Evolutionary conservation across 2,888 invertebrate genomes (phyloP).

Genomic region (Spodoptera exigua): DNA sequence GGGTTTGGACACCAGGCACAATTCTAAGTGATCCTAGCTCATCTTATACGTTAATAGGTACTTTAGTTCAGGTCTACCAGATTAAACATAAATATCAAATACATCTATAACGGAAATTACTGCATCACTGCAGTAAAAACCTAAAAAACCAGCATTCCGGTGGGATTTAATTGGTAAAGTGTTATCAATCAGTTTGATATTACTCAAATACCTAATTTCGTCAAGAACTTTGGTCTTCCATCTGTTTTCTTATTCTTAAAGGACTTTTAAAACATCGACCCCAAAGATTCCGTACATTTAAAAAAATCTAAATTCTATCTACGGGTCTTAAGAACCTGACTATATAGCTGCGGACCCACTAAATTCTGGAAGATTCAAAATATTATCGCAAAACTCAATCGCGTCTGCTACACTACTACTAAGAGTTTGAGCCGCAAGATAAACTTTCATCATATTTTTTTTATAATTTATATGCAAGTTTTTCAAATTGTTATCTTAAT

Average conservation of each 20-base stretch:
- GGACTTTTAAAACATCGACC: too few species aligned
- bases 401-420: conserved; percentile 40
- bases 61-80: conserved; percentile 11
- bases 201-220: conserved; percentile 14
- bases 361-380: conserved; percentile 26
- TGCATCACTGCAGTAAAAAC: conserved; percentile 16
- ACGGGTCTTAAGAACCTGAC: conserved; percentile 17
- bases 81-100: conserved; percentile 16
- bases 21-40: conserved; percentile 33
- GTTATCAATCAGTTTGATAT: conserved; percentile 9
- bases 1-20: conserved; percentile 33
- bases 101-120: conserved; percentile 17
- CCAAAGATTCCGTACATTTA: conserved; percentile 35
- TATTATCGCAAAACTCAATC: conserved; percentile 35
- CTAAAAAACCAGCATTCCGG: conserved; percentile 13
- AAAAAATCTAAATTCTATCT: conserved; percentile 33
- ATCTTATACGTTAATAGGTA: conserved; percentile 26
- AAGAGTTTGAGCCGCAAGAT: conserved; percentile 38
- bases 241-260: conserved; percentile 17
- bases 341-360: conserved; percentile 21
- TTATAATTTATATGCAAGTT: conserved; percentile 22
- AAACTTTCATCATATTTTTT: conserved; percentile 37
- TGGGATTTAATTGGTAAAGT: too few species aligned
- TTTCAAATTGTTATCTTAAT: conserved; percentile 23
- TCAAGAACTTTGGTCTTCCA: conserved; percentile 17